Conservation (phyloP, 2,113 vertebrate genomes). For the Oreochromis niloticus region DNA sequence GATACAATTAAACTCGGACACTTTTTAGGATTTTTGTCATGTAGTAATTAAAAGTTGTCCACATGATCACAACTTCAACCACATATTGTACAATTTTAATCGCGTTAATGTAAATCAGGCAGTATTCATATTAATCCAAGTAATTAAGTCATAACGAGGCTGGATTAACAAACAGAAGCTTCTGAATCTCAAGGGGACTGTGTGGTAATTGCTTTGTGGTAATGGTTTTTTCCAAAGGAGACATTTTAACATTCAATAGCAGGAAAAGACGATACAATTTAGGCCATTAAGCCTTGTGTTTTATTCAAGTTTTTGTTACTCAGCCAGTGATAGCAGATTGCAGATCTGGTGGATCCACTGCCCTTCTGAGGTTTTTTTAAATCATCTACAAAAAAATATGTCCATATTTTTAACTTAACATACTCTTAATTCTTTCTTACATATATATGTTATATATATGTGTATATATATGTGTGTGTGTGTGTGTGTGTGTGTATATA, state of each 20-base stretch:
- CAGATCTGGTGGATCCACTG: background rate
- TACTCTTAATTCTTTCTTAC: background rate
- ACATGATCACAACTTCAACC: background rate
- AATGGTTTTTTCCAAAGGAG: background rate
- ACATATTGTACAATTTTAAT: background rate
- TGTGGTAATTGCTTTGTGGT: background rate
- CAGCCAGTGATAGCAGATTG: background rate
- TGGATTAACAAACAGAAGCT: background rate
- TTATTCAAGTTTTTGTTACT: background rate
- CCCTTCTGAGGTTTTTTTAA: background rate
- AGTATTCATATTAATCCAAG: background rate
- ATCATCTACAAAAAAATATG: background rate
- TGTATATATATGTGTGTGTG: too few species aligned
- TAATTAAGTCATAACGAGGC: background rate
- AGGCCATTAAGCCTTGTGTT: background rate
- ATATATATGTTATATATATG: too few species aligned
- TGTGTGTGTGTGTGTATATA: too few species aligned
- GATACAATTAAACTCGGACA: background rate
- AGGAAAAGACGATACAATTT: background rate
- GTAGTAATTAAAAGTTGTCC: background rate
- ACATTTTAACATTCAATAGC: background rate
- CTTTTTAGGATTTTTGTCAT: background rate
- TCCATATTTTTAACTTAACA: background rate
- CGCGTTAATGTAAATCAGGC: background rate
- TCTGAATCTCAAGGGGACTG: background rate